Percentiles rank a stretch among this genome's conserved stretches.
These are phyloP conservation scores for Poeciliopsis turrubarensis DNA, from an alignment of 2,113 vertebrate genomes.

Conservation along the genomic window DNA sequence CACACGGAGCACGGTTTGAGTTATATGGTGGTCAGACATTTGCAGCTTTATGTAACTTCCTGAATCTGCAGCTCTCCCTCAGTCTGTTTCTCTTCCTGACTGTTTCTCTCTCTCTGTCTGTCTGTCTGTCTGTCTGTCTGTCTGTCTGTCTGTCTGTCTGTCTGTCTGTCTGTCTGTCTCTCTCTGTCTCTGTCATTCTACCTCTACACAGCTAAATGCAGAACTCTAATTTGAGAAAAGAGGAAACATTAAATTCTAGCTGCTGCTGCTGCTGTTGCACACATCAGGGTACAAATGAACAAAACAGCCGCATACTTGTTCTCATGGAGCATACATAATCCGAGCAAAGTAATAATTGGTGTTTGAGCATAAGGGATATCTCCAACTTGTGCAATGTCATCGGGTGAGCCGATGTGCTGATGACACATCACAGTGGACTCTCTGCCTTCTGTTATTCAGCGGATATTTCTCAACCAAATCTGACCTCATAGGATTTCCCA, in stretches of 20 bases:
- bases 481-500: conserved; percentile 64
- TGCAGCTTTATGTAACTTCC: conserved; percentile 61
- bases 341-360: background rate
- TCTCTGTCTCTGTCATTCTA: conserved; percentile 10
- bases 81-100: background rate
- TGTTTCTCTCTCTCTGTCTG: conserved; percentile 5
- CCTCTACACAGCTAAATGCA: conserved; percentile 55
- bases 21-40: conserved; percentile 30
- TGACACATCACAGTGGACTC: conserved; percentile 15
- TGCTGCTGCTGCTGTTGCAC: conserved; percentile 48
- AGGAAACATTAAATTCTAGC: conserved; percentile 58
- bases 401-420: conserved; percentile 6
- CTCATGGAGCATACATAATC: background rate
- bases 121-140: conserved; percentile 15
- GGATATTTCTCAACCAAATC: conserved; percentile 50
- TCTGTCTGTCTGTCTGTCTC: conserved; percentile 17
- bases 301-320: background rate
- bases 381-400: conserved; percentile 31
- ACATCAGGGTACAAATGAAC: conserved; percentile 1
- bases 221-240: conserved; percentile 74
- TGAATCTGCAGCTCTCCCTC: conserved; percentile 21
- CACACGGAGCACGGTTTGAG: background rate
- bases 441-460: conserved; percentile 23
- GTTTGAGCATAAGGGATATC: conserved; percentile 18
- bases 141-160: conserved; percentile 12